A percentile compares a stretch with the other conserved stretches of the same genome.
These are phyloP conservation scores for Melipona beecheii DNA, from an alignment of 2,888 invertebrate species.

Conservation along the genomic window DNA sequence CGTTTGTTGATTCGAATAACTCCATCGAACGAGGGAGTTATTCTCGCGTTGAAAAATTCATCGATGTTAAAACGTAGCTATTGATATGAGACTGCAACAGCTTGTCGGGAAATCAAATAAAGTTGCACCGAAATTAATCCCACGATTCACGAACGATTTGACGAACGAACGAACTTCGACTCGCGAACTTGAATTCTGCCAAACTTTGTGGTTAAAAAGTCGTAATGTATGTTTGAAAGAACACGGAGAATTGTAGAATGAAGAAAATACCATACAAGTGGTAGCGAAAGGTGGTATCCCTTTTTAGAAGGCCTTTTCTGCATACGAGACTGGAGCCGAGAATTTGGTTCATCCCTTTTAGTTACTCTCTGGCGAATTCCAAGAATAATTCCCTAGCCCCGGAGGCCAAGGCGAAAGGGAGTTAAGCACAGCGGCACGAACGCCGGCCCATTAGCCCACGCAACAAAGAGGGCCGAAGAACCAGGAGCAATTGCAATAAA, in stretches of 20 bases:
- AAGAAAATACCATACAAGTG: background rate
- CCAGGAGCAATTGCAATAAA: slow-evolving; percentile 34
- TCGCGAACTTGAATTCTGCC: too few species aligned
- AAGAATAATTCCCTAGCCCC: slow-evolving; percentile 20
- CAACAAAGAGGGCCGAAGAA: slow-evolving; percentile 30
- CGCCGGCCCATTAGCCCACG: slow-evolving; percentile 20
- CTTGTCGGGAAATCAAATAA: too few species aligned
- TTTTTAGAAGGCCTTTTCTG: background rate
- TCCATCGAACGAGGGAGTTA: background rate
- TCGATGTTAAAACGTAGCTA: too few species aligned
- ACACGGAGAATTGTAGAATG: too few species aligned
- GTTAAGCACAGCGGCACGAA: slow-evolving; percentile 3
- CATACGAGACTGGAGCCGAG: background rate
- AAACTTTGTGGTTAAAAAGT: too few species aligned
- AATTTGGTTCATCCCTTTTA: background rate
- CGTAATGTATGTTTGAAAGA: too few species aligned
- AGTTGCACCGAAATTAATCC: too few species aligned
- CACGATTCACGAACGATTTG: too few species aligned
- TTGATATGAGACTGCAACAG: too few species aligned
- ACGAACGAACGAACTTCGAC: too few species aligned
- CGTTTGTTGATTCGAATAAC: too few species aligned
- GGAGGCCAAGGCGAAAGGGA: background rate
- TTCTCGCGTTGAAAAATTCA: background rate
- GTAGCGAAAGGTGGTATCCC: background rate
- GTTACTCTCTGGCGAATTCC: slow-evolving; percentile 8